Evolutionary conservation across 2,888 invertebrate genomes (phyloP).

Genomic region (Leptura quadrifasciata): DNA sequence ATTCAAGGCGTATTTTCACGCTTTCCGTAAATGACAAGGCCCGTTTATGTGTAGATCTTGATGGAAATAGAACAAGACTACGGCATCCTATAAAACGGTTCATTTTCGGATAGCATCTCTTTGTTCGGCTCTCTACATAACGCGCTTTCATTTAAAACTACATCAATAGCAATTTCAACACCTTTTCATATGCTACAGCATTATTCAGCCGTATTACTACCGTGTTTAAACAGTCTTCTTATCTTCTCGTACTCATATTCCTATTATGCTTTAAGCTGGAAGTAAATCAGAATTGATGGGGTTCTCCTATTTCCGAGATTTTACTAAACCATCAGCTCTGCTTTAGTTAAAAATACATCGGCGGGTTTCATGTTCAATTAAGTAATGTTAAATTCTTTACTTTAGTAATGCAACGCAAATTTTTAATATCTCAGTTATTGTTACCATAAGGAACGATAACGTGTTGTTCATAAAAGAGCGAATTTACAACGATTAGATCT

Average conservation of each 20-base stretch:
- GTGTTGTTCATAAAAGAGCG: too few relatives aligned
- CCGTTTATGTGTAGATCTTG: constrained; percentile 57
- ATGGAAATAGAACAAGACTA: constrained; percentile 57
- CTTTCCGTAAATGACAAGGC: constrained; percentile 56
- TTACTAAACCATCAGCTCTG: neutral
- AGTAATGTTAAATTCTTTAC: too few relatives aligned
- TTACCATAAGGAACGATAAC: too few relatives aligned
- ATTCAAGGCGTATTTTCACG: constrained; percentile 56
- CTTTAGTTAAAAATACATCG: neutral
- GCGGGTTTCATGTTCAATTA: neutral
- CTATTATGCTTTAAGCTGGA: constrained; percentile 22
- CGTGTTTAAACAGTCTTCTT: constrained; percentile 48
- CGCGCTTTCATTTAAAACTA: constrained; percentile 65
- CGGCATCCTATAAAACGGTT: constrained; percentile 61
- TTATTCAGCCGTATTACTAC: constrained; percentile 50
- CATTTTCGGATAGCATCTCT: constrained; percentile 66
- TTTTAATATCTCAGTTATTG: too few relatives aligned
- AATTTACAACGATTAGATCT: too few relatives aligned
- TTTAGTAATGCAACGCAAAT: too few relatives aligned
- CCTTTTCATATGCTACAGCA: constrained; percentile 62
- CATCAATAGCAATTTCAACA: constrained; percentile 68
- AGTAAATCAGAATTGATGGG: constrained; percentile 30
- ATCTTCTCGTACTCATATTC: constrained; percentile 43
- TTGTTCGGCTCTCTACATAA: constrained; percentile 62
- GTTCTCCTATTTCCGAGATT: constrained; percentile 8